Percentiles rank a stretch among this genome's conserved stretches.
phyloP scores from a whole-genome alignment of 2,113 vertebrate species.

The Peromyscus polionotus region DNA sequence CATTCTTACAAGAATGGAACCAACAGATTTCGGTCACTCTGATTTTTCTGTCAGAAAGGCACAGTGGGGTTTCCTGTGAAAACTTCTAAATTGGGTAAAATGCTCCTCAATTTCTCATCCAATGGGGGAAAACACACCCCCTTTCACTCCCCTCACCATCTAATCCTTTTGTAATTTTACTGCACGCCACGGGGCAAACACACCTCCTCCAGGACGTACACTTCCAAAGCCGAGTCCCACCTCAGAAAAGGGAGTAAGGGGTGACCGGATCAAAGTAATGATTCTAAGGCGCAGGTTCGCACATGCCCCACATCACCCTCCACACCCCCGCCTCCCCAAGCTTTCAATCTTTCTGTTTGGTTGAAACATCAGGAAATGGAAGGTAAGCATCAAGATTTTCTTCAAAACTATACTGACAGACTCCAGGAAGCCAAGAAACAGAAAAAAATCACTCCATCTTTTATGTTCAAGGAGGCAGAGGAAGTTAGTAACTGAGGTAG shows the following conservation, averaged over 20 bases:
- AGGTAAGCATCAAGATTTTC: background rate
- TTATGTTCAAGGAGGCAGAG: background rate
- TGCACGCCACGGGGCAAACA: slow-evolving; percentile 38
- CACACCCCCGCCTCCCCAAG: background rate
- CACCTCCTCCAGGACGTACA: slow-evolving; percentile 17
- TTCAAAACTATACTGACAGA: background rate
- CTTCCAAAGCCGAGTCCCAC: slow-evolving; percentile 60
- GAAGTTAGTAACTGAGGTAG: background rate
- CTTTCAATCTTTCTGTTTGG: background rate
- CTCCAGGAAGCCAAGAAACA: background rate
- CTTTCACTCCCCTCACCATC: background rate
- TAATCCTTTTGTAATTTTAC: slow-evolving; percentile 76
- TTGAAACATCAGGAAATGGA: background rate
- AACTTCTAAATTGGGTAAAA: slow-evolving; percentile 38
- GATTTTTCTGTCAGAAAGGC: background rate
- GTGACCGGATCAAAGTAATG: background rate
- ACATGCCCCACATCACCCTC: background rate
- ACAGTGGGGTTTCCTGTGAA: slow-evolving; percentile 10
- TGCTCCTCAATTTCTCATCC: slow-evolving; percentile 1
- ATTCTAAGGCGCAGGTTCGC: background rate
- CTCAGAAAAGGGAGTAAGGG: background rate
- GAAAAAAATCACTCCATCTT: background rate
- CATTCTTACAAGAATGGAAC: slow-evolving; percentile 42
- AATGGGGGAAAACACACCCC: background rate
- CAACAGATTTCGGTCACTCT: slow-evolving; percentile 13